These are phyloP conservation scores for Trissonchulus sp. DNA, from an alignment of 2,888 invertebrate species.

Conservation along the genomic window DNA sequence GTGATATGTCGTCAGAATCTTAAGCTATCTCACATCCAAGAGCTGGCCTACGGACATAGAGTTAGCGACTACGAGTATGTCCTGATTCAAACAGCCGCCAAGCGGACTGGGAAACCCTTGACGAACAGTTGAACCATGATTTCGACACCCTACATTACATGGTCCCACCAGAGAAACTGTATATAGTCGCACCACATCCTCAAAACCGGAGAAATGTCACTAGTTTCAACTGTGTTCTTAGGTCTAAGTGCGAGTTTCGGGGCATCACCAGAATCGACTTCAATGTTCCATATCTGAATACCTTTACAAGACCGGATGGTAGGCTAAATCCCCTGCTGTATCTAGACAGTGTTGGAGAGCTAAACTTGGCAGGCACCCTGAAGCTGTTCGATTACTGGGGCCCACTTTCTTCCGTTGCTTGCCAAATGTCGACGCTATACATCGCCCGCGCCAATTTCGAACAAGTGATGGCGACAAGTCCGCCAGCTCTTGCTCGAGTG, in stretches of 20 bases:
- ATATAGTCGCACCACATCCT: too few relatives aligned
- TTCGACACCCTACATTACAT: neutral
- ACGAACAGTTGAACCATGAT: neutral
- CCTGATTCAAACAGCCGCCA: neutral
- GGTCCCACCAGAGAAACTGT: too few relatives aligned
- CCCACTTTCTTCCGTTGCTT: neutral
- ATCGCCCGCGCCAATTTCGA: neutral
- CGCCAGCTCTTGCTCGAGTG: neutral
- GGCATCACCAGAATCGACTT: too few relatives aligned
- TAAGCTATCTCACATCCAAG: neutral
- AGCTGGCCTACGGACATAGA: neutral
- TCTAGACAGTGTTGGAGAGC: neutral
- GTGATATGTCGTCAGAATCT: neutral
- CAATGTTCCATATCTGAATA: neutral
- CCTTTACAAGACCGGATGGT: neutral
- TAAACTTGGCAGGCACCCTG: neutral
- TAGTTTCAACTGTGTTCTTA: too few relatives aligned
- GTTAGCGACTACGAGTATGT: neutral
- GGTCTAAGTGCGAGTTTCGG: too few relatives aligned
- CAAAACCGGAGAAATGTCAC: too few relatives aligned
- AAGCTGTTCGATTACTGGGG: neutral
- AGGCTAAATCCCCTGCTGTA: neutral
- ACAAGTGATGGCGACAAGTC: neutral
- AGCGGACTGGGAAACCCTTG: neutral
- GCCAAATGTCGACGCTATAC: neutral